phyloP scores from a whole-genome alignment of 2,113 vertebrate species.

The Amphilophus citrinellus region DNA sequence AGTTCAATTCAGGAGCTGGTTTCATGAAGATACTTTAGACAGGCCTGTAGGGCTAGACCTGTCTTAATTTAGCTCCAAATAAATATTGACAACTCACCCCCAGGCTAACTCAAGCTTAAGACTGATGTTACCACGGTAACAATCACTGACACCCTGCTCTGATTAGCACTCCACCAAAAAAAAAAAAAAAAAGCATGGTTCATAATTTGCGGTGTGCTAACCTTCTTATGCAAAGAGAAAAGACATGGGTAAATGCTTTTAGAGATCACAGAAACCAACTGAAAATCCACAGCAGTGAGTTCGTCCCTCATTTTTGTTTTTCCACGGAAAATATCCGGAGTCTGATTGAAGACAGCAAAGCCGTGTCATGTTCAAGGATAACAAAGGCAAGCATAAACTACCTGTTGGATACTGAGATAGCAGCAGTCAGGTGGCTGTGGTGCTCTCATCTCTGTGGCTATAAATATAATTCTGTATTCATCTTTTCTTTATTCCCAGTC shows the following conservation, averaged over 20 bases:
- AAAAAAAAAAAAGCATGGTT: neutral
- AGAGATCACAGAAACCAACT: neutral
- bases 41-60: neutral
- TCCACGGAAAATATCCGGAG: neutral
- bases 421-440: neutral
- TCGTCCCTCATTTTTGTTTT: neutral
- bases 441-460: neutral
- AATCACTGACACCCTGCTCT: neutral
- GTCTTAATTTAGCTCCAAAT: neutral
- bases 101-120: neutral
- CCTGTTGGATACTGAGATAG: neutral
- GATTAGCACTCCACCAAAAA: neutral
- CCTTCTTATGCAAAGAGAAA: neutral
- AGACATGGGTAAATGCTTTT: neutral
- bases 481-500: conserved; percentile 2
- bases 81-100: conserved; percentile 1
- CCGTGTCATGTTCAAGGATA: neutral
- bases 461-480: conserved; percentile 10
- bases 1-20: no score
- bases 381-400: neutral
- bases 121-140: neutral
- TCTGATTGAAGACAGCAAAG: neutral
- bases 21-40: conserved; percentile 8
- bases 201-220: neutral
- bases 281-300: neutral